Evolutionary conservation across 2,888 invertebrate genomes (phyloP), one percentile per base, ranked within the genome.

Genomic region (Phortica magna): DNA sequence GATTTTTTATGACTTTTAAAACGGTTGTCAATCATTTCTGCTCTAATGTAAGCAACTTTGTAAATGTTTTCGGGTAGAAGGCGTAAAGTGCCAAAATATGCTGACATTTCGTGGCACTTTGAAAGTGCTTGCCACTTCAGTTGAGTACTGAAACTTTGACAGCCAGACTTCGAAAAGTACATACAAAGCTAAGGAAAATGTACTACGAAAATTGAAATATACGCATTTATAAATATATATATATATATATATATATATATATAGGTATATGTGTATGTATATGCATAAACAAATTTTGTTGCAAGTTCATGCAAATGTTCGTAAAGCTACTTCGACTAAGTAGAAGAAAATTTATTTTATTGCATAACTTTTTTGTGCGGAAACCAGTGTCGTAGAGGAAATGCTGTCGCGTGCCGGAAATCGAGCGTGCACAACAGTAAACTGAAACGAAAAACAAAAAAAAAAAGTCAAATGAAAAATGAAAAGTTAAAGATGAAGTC

Each of bases 261-360:
- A n/a, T 31, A 31, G 31, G n/a, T n/a, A n/a, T 31, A 31, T 31
- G 3, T 31, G 3, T 31, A 3, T 31, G 3, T 14, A 9, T 67
- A 41, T 67, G 67, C 42, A 67, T 67, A 67, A 67, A 42, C 67
- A 67, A 31, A 42, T 67, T 41, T 67, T 67, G 17, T 67, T 67
- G 67, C 67, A 14, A 42, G 17, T 59, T n/a, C 17, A 7, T 48
- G 48, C 9, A 48, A 48, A 48, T 14, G 48, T 48, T 6, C 48
- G 19, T 0, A 61, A 12, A 7, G n/a, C 19, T 59, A 59, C 59
- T 59, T 59, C n/a, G 7, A 19, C 76, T 79, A 81, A 85, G 87
- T 85, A 85, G 85, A 85, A 86, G 85, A 86, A 83, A 85, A 85
- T 82, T 85, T 86, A 86, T 85, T 85, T 85, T 85, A 86, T 85